These are phyloP conservation scores for Aplodontia rufa DNA, from an alignment of 2,113 vertebrate genomes.

Conservation along the genomic window DNA sequence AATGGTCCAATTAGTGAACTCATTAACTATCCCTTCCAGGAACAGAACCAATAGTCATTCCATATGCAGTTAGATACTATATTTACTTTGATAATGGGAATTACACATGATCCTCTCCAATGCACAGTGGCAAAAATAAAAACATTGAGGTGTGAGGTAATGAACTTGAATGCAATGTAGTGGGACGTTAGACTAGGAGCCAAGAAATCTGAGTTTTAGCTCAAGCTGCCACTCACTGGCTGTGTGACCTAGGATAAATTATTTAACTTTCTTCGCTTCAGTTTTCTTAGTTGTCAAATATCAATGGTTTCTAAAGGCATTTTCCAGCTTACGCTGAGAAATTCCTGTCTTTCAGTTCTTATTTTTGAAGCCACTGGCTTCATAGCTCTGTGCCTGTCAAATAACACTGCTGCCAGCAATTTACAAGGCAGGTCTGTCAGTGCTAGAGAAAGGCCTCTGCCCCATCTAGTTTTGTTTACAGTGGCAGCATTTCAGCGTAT, in stretches of 20 bases:
- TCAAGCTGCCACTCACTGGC: neutral
- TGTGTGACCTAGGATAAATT: neutral
- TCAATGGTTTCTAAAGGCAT: neutral
- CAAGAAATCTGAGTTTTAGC: neutral
- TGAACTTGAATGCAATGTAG: neutral
- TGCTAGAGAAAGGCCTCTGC: constrained; percentile 23
- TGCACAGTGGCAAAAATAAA: constrained; percentile 5
- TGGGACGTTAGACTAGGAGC: neutral
- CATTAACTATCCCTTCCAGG: constrained; percentile 9
- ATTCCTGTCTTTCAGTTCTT: constrained; percentile 23
- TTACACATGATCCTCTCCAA: neutral
- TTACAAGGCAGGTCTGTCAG: neutral
- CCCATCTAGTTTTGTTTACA: constrained; percentile 27
- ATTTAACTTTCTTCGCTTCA: neutral
- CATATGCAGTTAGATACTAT: neutral
- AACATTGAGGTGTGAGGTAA: neutral
- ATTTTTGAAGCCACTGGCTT: constrained; percentile 23
- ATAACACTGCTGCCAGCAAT: neutral
- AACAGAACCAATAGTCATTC: neutral
- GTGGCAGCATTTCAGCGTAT: constrained; percentile 37
- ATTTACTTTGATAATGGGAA: neutral
- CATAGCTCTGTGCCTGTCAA: constrained; percentile 49
- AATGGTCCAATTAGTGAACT: constrained; percentile 25
- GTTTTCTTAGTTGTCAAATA: neutral
- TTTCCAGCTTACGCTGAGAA: neutral